These are phyloP conservation scores for Tetragnatha montana DNA, from an alignment of 2,888 invertebrate species.

Conservation along the genomic window DNA sequence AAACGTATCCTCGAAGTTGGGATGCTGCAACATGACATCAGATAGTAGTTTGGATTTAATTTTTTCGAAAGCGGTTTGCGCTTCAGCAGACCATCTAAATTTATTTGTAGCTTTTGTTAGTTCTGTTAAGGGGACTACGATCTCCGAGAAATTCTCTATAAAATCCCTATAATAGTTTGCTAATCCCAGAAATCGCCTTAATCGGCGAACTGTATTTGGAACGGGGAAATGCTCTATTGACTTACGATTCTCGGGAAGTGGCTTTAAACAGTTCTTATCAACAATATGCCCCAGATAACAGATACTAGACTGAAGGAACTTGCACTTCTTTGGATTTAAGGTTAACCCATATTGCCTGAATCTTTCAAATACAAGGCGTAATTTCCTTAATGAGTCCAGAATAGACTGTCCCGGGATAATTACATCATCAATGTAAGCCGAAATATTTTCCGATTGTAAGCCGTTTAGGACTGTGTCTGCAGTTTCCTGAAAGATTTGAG, in stretches of 20 bases:
- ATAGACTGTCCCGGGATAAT: not conserved
- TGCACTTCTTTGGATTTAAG: constrained; percentile 8
- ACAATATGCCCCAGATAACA: constrained; percentile 10
- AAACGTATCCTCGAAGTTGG: not conserved
- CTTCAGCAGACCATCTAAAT: not conserved
- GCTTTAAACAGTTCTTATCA: constrained; percentile 4
- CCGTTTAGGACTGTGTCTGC: not conserved
- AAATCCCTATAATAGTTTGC: too few species aligned
- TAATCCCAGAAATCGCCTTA: not conserved
- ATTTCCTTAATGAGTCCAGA: constrained; percentile 1
- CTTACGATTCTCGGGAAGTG: not conserved
- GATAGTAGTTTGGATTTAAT: not conserved
- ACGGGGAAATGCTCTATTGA: constrained; percentile 6
- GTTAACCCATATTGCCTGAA: constrained; percentile 9
- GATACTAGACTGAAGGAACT: constrained; percentile 16
- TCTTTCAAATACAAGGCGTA: constrained; percentile 1
- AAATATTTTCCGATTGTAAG: constrained; percentile 18
- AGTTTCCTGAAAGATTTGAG: constrained; percentile 12
- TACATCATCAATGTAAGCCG: constrained; percentile 15
- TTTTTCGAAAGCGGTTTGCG: not conserved
- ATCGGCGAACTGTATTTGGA: not conserved
- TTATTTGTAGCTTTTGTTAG: not conserved
- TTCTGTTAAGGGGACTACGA: not conserved
- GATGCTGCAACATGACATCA: not conserved
- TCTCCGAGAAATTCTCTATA: not conserved